A percentile compares a stretch with the other conserved stretches of the same genome.
Conservation (phyloP, 2,888 invertebrate species). For the Agrotis puta region DNA sequence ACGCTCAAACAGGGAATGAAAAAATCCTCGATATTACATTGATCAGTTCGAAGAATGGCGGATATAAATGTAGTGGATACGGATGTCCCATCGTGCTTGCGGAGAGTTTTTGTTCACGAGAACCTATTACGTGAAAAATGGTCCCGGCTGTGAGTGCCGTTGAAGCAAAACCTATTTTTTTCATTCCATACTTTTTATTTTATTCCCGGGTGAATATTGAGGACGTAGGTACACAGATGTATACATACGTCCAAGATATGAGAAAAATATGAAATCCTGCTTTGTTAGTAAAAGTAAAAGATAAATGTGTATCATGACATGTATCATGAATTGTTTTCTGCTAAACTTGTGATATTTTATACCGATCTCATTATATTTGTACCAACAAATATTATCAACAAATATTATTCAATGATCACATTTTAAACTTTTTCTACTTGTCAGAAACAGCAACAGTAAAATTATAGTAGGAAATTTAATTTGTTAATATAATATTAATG, state of each 20-base stretch:
- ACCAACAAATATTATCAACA: too few species aligned
- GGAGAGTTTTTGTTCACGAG: conserved; percentile 24
- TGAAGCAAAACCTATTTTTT: conserved; percentile 4
- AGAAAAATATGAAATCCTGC: not conserved
- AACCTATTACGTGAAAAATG: conserved; percentile 32
- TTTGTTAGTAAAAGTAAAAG: not conserved
- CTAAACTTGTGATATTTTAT: not conserved
- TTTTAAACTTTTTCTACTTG: too few species aligned
- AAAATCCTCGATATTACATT: conserved; percentile 45
- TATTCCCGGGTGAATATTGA: not conserved
- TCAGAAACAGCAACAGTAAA: too few species aligned
- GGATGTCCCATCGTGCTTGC: conserved; percentile 16
- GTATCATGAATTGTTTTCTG: not conserved
- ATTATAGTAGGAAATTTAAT: too few species aligned
- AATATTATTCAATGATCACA: too few species aligned
- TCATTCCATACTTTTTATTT: conserved; percentile 1
- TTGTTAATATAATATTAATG: too few species aligned
- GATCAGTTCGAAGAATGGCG: conserved; percentile 43
- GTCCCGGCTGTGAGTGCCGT: not conserved
- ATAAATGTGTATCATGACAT: too few species aligned
- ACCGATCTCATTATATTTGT: too few species aligned
- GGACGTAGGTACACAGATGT: not conserved
- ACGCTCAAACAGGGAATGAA: conserved; percentile 41
- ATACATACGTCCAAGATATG: not conserved
- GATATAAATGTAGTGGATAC: conserved; percentile 26